phyloP scores from a whole-genome alignment of 2,797 vertebrate genomes.

The Remorina albescens region DNA sequence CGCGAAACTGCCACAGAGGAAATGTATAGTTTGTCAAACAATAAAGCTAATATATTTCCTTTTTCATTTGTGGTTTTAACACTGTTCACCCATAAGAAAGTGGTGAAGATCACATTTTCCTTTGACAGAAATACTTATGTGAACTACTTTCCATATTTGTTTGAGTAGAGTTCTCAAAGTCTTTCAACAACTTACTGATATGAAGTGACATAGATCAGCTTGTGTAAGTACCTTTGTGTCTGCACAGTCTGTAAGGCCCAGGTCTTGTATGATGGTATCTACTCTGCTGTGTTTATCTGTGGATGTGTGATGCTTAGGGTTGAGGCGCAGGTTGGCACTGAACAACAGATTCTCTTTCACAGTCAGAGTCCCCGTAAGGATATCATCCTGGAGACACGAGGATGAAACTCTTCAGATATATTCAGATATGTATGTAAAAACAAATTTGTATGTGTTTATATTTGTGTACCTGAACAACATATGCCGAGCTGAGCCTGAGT shows the following conservation, averaged over 20 bases:
- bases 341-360: slow-evolving; percentile 86
- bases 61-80: neutral
- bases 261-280: slow-evolving; percentile 76
- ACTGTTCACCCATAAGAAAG: neutral
- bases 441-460: neutral
- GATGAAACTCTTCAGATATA: neutral
- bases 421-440: neutral
- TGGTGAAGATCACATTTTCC: neutral
- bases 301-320: slow-evolving; percentile 59
- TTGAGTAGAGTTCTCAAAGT: neutral
- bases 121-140: neutral
- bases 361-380: slow-evolving; percentile 85
- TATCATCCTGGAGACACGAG: slow-evolving; percentile 78
- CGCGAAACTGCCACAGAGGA: neutral
- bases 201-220: neutral
- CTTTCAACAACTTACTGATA: neutral
- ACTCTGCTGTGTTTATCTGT: slow-evolving; percentile 77
- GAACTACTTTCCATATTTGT: neutral
- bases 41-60: too few relatives aligned
- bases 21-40: too few relatives aligned
- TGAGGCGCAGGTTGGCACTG: slow-evolving; percentile 84
- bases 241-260: slow-evolving; percentile 82
- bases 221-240: slow-evolving; percentile 78
- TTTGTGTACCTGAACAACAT: slow-evolving; percentile 84
- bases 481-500: slow-evolving; percentile 83